Evolutionary conservation across 2,797 vertebrate species (phyloP), one percentile per base, ranked within the genome.

Genomic region (Apogon hyalosoma): DNA sequence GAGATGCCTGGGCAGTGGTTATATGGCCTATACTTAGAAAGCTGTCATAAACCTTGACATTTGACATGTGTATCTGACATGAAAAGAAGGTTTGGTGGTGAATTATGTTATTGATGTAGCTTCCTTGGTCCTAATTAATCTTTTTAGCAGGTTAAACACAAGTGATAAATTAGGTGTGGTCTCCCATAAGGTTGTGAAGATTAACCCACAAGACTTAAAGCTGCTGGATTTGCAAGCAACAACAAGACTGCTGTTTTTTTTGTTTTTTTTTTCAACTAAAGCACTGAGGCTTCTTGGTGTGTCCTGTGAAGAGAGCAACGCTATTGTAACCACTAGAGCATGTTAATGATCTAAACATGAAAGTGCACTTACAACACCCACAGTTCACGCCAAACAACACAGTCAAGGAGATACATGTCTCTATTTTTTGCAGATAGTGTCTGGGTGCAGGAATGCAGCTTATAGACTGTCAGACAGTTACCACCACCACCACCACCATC

Each of bases 31-130:
- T 90, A 88, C 74, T 91, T 93, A 93, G 92, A 93, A 85, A 79
- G 70, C 47, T 54, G 61, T 73, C 56, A 73, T 90, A 91, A 90
- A 93, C 87, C 82, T 85, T 93, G 91, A 92, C 90, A 91, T 93
- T 90, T 93, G 82, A 92, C 85, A 84, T 78, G 60, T 82, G 75
- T 63, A 75, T 85, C 70, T 73, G 56, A 73, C 79, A 88, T 80
- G 84, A 82, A 89, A 85, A 77, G 60, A 74, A 42, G 40, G 47
- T 82, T 91, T 88, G 63, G 63, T 63, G 42, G 67, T 72, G 36
- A 89, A 74, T 85, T 73, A 74, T 82, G 71, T 75, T 41, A 76
- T 56, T 43, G 47, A 68, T 79, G 67, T 59, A 68, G 57, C 45
- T 69, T 51, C 66, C 80, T 77, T 68, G 69, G 61, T 75, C 50